These are phyloP conservation scores for Apus apus DNA, from an alignment of 2,113 vertebrate genomes.

Conservation along the genomic window DNA sequence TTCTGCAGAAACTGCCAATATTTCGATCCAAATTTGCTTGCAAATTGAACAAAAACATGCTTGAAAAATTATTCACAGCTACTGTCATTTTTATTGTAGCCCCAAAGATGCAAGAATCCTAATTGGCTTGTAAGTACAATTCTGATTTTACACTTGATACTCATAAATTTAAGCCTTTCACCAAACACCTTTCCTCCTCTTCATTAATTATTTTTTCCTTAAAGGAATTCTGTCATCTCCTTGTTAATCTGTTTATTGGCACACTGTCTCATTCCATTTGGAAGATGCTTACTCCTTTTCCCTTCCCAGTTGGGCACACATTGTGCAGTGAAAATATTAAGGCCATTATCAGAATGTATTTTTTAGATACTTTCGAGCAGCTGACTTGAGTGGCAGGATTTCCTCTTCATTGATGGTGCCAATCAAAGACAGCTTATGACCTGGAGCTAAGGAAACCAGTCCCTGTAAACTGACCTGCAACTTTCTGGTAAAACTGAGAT, in stretches of 20 bases:
- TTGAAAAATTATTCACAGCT: neutral
- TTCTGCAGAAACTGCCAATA: neutral
- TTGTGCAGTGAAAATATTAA: neutral
- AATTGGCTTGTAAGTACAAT: neutral
- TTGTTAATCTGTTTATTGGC: neutral
- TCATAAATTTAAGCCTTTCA: neutral
- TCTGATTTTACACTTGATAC: conserved; percentile 5
- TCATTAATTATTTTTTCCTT: neutral
- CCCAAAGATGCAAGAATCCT: neutral
- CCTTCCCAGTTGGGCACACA: rapidly evolving
- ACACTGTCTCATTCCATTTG: neutral
- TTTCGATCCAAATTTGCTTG: neutral
- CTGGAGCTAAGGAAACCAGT: neutral
- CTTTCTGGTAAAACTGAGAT: neutral
- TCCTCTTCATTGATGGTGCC: neutral
- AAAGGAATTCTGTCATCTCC: neutral
- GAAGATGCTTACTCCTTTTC: neutral
- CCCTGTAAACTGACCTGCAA: neutral
- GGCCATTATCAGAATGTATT: neutral
- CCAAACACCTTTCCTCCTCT: neutral
- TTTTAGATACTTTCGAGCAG: neutral
- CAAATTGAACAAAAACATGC: neutral
- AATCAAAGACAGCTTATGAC: neutral
- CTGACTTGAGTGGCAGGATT: neutral
- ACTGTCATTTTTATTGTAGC: neutral